Conservation (phyloP, 2,797 vertebrate genomes). For the Sebastiscus albofasciatus region DNA sequence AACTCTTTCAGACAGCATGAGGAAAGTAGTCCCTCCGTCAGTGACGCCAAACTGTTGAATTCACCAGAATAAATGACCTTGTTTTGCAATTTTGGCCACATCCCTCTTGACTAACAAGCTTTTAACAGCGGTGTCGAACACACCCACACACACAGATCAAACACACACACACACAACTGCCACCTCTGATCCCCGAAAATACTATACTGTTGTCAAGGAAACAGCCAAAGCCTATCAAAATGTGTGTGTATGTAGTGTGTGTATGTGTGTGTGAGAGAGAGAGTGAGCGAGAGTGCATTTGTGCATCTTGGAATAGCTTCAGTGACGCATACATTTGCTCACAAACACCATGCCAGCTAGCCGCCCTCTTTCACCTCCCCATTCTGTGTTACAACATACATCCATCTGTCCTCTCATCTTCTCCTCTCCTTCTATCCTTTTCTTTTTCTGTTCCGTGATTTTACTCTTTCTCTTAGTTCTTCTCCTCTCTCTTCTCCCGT, state of each 20-base stretch:
- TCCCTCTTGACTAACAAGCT: slow-evolving; percentile 33
- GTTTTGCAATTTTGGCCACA: slow-evolving; percentile 41
- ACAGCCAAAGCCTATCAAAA: slow-evolving; percentile 61
- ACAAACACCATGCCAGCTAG: slow-evolving; percentile 62
- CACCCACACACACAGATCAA: not conserved
- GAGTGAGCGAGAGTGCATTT: slow-evolving; percentile 35
- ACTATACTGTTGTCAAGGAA: slow-evolving; percentile 76
- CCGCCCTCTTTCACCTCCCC: slow-evolving; percentile 71
- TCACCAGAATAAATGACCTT: slow-evolving; percentile 12
- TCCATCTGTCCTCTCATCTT: slow-evolving; percentile 74
- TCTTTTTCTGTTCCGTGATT: not conserved
- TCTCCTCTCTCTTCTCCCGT: not conserved
- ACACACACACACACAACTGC: slow-evolving; percentile 5
- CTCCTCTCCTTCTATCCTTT: not conserved
- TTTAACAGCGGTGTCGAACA: slow-evolving; percentile 29
- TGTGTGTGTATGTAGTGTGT: slow-evolving; percentile 3
- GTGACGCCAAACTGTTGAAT: slow-evolving; percentile 23
- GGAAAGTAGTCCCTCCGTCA: not conserved
- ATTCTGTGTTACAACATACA: slow-evolving; percentile 72
- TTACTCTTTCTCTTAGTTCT: slow-evolving; percentile 6
- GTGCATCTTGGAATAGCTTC: slow-evolving; percentile 77
- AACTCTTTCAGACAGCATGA: not conserved
- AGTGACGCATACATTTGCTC: slow-evolving; percentile 76
- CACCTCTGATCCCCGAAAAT: slow-evolving; percentile 62
- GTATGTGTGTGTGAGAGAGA: slow-evolving; percentile 2